phyloP scores from a whole-genome alignment of 1,140 invertebrate genomes.

The Wiebesia pumilae region DNA sequence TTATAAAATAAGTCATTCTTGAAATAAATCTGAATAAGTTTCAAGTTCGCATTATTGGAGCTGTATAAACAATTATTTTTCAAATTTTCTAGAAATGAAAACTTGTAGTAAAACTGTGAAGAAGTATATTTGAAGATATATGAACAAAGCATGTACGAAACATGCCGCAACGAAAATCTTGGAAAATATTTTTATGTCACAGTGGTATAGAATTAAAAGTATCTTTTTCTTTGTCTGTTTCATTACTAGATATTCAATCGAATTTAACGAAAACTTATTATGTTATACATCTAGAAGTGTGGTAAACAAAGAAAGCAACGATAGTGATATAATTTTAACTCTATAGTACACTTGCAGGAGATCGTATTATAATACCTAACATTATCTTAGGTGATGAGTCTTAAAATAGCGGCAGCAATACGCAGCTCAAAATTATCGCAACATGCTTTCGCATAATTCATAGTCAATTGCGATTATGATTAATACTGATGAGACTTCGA shows the following conservation, averaged over 20 bases:
- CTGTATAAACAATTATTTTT: too few relatives aligned
- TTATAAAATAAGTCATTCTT: too few relatives aligned
- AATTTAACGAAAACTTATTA: neutral
- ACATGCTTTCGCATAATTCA: neutral
- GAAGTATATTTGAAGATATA: too few relatives aligned
- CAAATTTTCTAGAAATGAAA: too few relatives aligned
- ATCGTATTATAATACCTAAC: neutral
- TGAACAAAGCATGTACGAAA: too few relatives aligned
- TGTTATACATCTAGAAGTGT: neutral
- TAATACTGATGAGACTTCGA: neutral
- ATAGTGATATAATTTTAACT: neutral
- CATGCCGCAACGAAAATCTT: too few relatives aligned
- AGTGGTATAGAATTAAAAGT: too few relatives aligned
- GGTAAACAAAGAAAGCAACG: neutral
- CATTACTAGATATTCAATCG: neutral
- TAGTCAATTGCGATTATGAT: neutral
- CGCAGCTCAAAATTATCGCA: neutral
- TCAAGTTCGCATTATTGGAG: too few relatives aligned
- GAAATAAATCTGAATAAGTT: too few relatives aligned
- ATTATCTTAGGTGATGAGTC: neutral
- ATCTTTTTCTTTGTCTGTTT: too few relatives aligned
- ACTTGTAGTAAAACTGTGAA: too few relatives aligned
- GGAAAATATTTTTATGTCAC: too few relatives aligned
- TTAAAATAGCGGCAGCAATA: slow-evolving; percentile 1
- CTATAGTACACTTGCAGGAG: neutral